Percentiles rank a stretch among this genome's conserved stretches.
These are phyloP conservation scores for Pleuronectes platessa DNA, from an alignment of 2,113 vertebrate species.

Conservation along the genomic window DNA sequence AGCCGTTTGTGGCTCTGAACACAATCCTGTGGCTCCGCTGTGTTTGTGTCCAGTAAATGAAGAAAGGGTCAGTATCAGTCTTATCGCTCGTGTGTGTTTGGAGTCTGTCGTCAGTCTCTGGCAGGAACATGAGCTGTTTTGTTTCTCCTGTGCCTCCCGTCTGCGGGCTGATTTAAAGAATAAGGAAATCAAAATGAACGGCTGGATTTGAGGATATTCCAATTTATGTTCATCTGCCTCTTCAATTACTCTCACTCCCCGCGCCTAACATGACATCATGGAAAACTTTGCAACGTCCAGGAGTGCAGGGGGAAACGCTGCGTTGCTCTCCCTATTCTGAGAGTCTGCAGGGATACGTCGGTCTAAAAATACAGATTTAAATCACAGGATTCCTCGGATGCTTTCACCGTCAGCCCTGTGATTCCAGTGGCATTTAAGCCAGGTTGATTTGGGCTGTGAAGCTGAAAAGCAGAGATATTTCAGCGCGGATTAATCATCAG, in stretches of 20 bases:
- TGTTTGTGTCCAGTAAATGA: neutral
- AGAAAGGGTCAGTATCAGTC: slow-evolving; percentile 16
- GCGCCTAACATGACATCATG: slow-evolving; percentile 83
- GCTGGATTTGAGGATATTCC: slow-evolving; percentile 68
- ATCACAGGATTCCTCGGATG: slow-evolving; percentile 91
- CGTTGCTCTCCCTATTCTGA: slow-evolving; percentile 66
- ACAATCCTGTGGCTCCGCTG: neutral
- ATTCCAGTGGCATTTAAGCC: slow-evolving; percentile 89
- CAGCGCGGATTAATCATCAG: slow-evolving; percentile 82
- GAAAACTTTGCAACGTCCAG: slow-evolving; percentile 76
- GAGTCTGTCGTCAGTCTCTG: slow-evolving; percentile 39
- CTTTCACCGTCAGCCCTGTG: slow-evolving; percentile 87
- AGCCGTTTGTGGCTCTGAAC: neutral
- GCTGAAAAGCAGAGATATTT: slow-evolving; percentile 81
- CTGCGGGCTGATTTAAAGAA: slow-evolving; percentile 29
- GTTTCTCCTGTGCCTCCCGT: slow-evolving; percentile 23
- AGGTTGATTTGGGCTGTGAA: slow-evolving; percentile 78
- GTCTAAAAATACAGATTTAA: slow-evolving; percentile 95
- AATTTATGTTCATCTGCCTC: slow-evolving; percentile 71
- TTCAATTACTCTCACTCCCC: slow-evolving; percentile 69
- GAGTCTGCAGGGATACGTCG: slow-evolving; percentile 83
- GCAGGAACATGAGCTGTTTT: slow-evolving; percentile 45
- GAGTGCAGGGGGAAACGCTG: slow-evolving; percentile 69
- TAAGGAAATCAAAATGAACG: slow-evolving; percentile 54
- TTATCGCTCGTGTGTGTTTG: slow-evolving; percentile 48